These are phyloP conservation scores for Alviniconcha strummeri DNA, from an alignment of 2,888 invertebrate species.

Conservation along the genomic window DNA sequence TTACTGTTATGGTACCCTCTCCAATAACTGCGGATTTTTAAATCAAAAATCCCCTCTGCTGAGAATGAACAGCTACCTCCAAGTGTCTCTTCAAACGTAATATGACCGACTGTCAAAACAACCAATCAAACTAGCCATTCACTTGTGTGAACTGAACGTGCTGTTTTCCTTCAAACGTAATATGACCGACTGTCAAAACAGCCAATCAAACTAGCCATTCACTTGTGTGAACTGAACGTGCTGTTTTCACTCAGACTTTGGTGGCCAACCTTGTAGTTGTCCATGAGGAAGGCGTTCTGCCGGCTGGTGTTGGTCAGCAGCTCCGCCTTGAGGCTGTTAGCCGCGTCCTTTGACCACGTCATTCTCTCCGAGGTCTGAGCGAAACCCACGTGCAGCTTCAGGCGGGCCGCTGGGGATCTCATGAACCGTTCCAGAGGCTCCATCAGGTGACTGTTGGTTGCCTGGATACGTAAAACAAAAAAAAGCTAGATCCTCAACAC, in stretches of 20 bases:
- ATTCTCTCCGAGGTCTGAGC: not conserved
- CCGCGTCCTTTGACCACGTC: not conserved
- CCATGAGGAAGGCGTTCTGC: constrained; percentile 25
- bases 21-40: too few species aligned
- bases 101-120: too few species aligned
- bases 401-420: not conserved
- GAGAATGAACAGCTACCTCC: too few species aligned
- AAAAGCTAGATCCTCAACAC: too few species aligned
- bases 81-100: too few species aligned
- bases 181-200: too few species aligned
- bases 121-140: too few species aligned
- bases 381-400: constrained; percentile 21
- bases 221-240: too few species aligned
- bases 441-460: not conserved
- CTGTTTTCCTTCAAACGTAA: not conserved
- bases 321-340: not conserved
- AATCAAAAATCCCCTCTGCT: too few species aligned
- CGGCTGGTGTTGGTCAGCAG: not conserved
- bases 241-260: not conserved
- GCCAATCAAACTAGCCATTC: too few species aligned
- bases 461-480: not conserved
- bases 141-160: too few species aligned
- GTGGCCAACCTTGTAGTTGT: constrained; percentile 14
- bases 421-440: not conserved
- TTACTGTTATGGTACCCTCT: too few species aligned